Evolutionary conservation across 2,113 vertebrate genomes (phyloP), one percentile per base, ranked within the genome.

Genomic region (Hippolais icterina): DNA sequence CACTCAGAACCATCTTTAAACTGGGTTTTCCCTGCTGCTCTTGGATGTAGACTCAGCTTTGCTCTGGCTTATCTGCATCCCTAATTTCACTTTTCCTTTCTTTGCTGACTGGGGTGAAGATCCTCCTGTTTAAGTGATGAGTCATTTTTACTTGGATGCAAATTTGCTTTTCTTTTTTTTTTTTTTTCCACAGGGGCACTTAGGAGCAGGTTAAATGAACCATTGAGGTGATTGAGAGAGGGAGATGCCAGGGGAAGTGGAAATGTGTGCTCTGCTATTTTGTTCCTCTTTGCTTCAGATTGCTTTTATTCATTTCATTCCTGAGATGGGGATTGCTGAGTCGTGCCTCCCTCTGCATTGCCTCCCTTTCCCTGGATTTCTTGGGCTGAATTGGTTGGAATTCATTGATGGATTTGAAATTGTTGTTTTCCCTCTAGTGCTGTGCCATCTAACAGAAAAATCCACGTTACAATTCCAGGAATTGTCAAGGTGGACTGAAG

Each of bases 121-220:
- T 75, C 68, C 87, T 87, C 63, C 89, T 49, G 93, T 63, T 89
- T 50, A 61, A 81, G 52, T 71, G 72, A 88, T 95, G 92, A 96
- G 75, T 96, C 96, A 87, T 61, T 96, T 80, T 53, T 3, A 35
- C 84, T 88, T 37, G 60, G 76, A 82, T 60, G 39, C 35, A 76
- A 89, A 90, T 89, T 89, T 91, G 63, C 82, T 17, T 90, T 83
- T 86, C 23, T 66, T 76, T 66, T 75, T 83, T 86, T 25, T 66
- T 76, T 66, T 75, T 68, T n/a, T 53, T 94, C 60, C 84, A 37
- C 56, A 23, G 71, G 68, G 53, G 77, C 87, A 59, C 63, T 88
- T 60, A 88, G 65, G 84, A 95, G 19, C 72, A 95, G 91, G 87
- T 95, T 91, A 91, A 93, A 95, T 64, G 89, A 95, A 56, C 68